phyloP scores from a whole-genome alignment of 2,113 vertebrate genomes.

The Colius striatus region DNA sequence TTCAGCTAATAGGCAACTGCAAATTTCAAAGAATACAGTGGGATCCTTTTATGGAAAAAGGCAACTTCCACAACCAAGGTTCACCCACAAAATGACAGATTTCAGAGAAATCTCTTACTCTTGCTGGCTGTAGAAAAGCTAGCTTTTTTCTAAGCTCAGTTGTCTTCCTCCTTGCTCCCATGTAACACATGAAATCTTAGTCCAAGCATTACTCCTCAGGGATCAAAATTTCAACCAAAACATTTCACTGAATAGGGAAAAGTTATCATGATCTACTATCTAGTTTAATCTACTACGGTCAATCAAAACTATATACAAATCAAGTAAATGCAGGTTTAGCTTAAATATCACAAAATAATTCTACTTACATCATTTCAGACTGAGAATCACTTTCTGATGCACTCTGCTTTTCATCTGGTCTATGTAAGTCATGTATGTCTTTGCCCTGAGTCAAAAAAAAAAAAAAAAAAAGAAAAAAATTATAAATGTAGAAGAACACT shows the following conservation, averaged over 20 bases:
- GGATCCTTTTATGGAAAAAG: neutral
- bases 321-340: neutral
- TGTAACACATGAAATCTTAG: neutral
- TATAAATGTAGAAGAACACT: neutral
- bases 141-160: neutral
- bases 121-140: neutral
- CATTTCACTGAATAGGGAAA: neutral
- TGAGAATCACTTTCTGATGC: slow-evolving; percentile 15
- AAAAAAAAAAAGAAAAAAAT: neutral
- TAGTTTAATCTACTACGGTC: neutral
- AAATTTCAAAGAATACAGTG: neutral
- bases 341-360: neutral
- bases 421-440: neutral
- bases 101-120: neutral
- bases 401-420: neutral
- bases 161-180: neutral
- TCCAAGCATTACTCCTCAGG: neutral
- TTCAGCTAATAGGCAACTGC: neutral
- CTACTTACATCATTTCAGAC: slow-evolving; percentile 67
- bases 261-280: neutral
- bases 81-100: neutral
- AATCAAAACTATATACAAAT: neutral
- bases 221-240: neutral
- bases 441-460: neutral
- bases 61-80: neutral